Conservation (phyloP, 2,113 vertebrate species). For the Smithornis capensis region DNA sequence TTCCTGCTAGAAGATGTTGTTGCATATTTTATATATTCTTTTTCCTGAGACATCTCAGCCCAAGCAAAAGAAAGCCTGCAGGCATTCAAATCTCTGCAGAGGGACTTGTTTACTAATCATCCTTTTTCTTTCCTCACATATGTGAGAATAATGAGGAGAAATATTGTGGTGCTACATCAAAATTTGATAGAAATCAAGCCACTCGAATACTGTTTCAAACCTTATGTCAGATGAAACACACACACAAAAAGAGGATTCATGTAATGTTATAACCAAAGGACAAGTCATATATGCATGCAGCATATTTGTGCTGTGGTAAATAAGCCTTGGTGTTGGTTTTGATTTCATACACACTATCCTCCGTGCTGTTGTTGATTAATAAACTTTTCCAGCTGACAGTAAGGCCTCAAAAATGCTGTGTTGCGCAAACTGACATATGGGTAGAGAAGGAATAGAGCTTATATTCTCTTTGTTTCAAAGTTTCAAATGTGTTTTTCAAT, state of each 20-base stretch:
- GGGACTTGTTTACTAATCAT: neutral
- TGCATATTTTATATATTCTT: neutral
- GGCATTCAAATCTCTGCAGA: neutral
- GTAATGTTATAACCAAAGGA: neutral
- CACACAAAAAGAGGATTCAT: neutral
- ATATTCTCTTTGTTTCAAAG: neutral
- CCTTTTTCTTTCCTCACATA: neutral
- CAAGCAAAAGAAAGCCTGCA: neutral
- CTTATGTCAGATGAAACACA: neutral
- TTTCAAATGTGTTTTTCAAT: neutral
- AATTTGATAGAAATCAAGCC: neutral
- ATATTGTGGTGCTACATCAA: neutral
- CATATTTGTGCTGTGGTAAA: neutral
- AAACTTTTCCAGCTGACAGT: neutral
- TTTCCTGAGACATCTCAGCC: neutral
- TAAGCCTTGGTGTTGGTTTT: neutral
- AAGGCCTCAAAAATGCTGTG: neutral
- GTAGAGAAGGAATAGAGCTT: neutral
- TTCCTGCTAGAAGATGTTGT: neutral
- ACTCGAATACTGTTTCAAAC: neutral
- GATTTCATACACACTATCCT: neutral
- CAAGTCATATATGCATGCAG: fast-evolving
- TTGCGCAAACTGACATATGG: neutral
- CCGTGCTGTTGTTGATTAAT: neutral
- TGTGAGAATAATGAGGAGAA: neutral